A percentile compares a stretch with the other conserved stretches of the same genome.
Conservation (phyloP, 2,888 invertebrate species). For the Folsomia manolachei region DNA sequence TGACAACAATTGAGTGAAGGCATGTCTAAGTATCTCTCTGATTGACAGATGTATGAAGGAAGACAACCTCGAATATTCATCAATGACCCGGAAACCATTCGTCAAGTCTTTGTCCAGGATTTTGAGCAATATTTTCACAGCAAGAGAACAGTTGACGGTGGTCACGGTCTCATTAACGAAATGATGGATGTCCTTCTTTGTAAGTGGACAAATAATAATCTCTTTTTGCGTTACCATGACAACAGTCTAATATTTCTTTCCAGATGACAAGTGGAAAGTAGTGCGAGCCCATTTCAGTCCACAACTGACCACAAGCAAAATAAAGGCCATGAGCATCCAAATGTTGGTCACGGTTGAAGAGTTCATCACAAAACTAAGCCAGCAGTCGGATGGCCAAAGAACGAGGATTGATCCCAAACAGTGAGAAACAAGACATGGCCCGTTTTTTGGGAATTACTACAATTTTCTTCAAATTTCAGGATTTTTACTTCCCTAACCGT, state of each 20-base stretch:
- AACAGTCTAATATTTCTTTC: background rate
- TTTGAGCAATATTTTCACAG: slow-evolving; percentile 42
- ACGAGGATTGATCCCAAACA: background rate
- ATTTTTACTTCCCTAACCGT: slow-evolving; percentile 30
- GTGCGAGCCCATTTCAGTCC: slow-evolving; percentile 29
- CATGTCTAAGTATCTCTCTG: too few species aligned
- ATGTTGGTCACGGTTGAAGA: slow-evolving; percentile 35
- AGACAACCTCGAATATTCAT: slow-evolving; percentile 31
- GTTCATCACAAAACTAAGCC: background rate
- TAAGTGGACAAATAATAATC: slow-evolving; percentile 3
- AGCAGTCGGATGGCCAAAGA: background rate
- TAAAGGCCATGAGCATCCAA: slow-evolving; percentile 36
- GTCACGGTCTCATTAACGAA: slow-evolving; percentile 35
- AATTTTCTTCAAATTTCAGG: slow-evolving; percentile 14
- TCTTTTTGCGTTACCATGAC: background rate
- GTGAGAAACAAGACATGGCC: background rate
- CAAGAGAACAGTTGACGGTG: slow-evolving; percentile 28
- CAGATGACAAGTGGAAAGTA: slow-evolving; percentile 42
- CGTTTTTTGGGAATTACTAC: background rate
- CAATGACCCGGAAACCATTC: slow-evolving; percentile 28
- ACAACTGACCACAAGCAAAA: slow-evolving; percentile 36
- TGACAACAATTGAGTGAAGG: too few species aligned
- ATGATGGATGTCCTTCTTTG: slow-evolving; percentile 37
- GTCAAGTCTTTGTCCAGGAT: slow-evolving; percentile 35
- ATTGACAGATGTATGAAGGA: slow-evolving; percentile 40